Conservation (phyloP, 2,888 invertebrate genomes). For the Ptychoptera albimana region DNA sequence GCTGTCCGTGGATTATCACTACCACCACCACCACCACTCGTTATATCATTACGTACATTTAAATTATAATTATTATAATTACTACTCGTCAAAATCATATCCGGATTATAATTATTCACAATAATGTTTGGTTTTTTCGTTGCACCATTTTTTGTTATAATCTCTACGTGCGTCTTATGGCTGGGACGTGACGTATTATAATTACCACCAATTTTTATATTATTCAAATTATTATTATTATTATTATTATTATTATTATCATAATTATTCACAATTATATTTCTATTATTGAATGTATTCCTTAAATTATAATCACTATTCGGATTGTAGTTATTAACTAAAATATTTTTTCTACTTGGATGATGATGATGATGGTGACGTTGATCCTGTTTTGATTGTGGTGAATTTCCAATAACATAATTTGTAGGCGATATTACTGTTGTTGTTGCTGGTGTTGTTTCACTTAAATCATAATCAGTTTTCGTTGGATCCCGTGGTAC, state of each 20-base stretch:
- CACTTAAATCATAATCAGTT: constrained; percentile 11
- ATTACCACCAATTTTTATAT: constrained; percentile 5
- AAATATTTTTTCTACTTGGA: constrained; percentile 24
- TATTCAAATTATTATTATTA: constrained; percentile 7
- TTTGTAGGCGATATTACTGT: not conserved
- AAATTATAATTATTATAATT: constrained; percentile 12
- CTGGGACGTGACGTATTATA: constrained; percentile 36
- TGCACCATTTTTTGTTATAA: constrained; percentile 47
- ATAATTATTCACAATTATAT: constrained; percentile 11
- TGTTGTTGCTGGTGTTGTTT: constrained; percentile 1
- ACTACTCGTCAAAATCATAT: constrained; percentile 21
- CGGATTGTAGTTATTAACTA: constrained; percentile 29
- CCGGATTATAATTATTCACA: constrained; percentile 38
- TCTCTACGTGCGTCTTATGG: constrained; percentile 50
- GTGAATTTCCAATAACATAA: not conserved
- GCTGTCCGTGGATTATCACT: constrained; percentile 22
- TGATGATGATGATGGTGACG: not conserved
- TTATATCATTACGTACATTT: constrained; percentile 9
- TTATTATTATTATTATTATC: constrained; percentile 10
- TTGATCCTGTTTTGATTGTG: not conserved
- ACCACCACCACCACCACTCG: constrained; percentile 2
- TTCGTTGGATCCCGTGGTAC: constrained; percentile 25
- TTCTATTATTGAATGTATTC: constrained; percentile 10
- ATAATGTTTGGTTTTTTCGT: constrained; percentile 46
- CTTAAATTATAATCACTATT: constrained; percentile 15